phyloP scores from a whole-genome alignment of 2,113 vertebrate genomes.

The Okapia johnstoni region DNA sequence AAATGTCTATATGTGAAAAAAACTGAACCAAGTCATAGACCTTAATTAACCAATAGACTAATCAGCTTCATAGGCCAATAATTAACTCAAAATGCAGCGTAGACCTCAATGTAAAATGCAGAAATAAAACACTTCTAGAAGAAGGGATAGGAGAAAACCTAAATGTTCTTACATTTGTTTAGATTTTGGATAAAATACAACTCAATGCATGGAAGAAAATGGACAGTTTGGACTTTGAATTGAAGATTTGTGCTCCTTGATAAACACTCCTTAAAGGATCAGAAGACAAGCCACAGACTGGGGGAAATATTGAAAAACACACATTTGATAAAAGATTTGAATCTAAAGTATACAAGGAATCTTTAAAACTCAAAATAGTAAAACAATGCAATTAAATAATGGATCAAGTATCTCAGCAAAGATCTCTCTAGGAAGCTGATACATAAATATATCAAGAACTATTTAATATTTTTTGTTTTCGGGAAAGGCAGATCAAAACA shows the following conservation, averaged over 20 bases:
- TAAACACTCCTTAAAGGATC: background rate
- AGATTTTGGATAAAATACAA: background rate
- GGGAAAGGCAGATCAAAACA: background rate
- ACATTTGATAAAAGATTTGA: background rate
- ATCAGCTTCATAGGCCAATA: background rate
- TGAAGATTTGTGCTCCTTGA: background rate
- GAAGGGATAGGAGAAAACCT: background rate
- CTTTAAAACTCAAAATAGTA: background rate
- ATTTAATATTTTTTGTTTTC: background rate
- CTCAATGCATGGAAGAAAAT: background rate
- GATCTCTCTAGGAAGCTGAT: background rate
- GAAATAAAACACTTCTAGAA: background rate
- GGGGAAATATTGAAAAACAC: background rate
- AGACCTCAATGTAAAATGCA: background rate
- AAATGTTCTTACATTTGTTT: background rate
- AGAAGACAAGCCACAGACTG: background rate
- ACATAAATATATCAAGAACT: background rate
- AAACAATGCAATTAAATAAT: background rate
- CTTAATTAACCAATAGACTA: background rate
- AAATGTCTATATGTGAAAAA: background rate
- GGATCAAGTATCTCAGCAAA: background rate
- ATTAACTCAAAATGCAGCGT: too few species aligned
- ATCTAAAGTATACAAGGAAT: background rate
- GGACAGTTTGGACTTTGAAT: background rate
- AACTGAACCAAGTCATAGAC: background rate